phyloP scores from a whole-genome alignment of 2,888 invertebrate species.

The Oeneis ivallda region DNA sequence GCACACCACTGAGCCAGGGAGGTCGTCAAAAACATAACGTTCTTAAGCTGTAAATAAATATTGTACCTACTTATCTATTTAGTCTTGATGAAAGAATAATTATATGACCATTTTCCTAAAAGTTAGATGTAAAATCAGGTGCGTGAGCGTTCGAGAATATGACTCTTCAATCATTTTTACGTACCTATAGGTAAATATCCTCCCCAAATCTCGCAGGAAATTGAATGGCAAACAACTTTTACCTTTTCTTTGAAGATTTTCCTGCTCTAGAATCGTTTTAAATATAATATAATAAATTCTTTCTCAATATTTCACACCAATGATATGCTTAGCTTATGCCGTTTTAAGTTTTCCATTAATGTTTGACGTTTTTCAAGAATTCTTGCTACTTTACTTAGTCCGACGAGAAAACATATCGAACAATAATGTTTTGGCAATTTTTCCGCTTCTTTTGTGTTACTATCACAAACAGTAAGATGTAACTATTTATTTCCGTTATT shows the following conservation, averaged over 20 bases:
- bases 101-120: too few relatives aligned
- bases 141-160: not conserved
- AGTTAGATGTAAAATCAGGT: not conserved
- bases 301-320: not conserved
- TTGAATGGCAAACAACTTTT: conserved; percentile 4
- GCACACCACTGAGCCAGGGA: too few relatives aligned
- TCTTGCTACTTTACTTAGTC: not conserved
- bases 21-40: too few relatives aligned
- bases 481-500: not conserved
- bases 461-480: not conserved
- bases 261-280: not conserved
- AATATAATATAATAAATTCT: not conserved
- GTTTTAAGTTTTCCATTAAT: not conserved
- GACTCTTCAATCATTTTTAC: not conserved
- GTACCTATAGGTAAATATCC: not conserved
- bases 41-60: too few relatives aligned
- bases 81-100: too few relatives aligned
- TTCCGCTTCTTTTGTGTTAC: not conserved
- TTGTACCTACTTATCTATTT: too few relatives aligned
- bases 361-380: not conserved
- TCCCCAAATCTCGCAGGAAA: not conserved
- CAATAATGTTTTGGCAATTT: not conserved
- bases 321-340: not conserved
- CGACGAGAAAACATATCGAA: not conserved
- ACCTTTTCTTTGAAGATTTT: not conserved